Evolutionary conservation across 2,888 invertebrate species (phyloP), one percentile per base, ranked within the genome.

Genomic region (Trypoxylon attenuatum): DNA sequence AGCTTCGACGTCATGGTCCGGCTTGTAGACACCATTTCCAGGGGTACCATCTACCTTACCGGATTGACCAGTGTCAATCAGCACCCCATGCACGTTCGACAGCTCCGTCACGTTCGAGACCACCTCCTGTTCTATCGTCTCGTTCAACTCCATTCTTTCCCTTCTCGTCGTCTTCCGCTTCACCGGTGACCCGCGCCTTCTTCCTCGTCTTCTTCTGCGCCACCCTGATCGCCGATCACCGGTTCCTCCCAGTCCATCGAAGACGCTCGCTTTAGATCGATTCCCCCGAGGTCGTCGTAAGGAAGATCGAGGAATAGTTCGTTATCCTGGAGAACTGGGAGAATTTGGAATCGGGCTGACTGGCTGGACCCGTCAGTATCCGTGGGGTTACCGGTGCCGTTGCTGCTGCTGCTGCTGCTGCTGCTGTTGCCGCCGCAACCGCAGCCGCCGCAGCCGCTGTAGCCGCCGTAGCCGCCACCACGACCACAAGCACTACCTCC

Each of bases 1-100:
- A 49, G 91, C 88, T 42, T 90, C 87, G 84, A 93, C 89, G 50
- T 89, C 87, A 77, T 83, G 76, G 39, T 55, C 18, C 19, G 70
- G 29, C 8, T 33, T 21, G 50, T 69, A 58, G 1, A 42, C 69
- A n/a, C 53, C 50, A 21, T 77, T 45, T n/a, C n/a, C n/a, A n/a
- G n/a, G n/a, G n/a, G n/a, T n/a, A n/a, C n/a, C n/a, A n/a, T n/a
- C n/a, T n/a, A n/a, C n/a, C 5, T 46, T 50, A 47, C 72, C 62
- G 27, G 42, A 46, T 41, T 82, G 81, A 5, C 81, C 81, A 0
- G 82, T 79, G 56, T 82, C 79, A 54, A 76, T 55, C 2, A 82
- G 55, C 8, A 81, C 52, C 1, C 65, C 46, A 1, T 52, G 25
- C 5, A 65, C 15, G 8, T 51, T 29, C 0, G 49, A 15, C 0